These are phyloP conservation scores for Lepidothrix coronata DNA, from an alignment of 2,113 vertebrate genomes.

Conservation along the genomic window DNA sequence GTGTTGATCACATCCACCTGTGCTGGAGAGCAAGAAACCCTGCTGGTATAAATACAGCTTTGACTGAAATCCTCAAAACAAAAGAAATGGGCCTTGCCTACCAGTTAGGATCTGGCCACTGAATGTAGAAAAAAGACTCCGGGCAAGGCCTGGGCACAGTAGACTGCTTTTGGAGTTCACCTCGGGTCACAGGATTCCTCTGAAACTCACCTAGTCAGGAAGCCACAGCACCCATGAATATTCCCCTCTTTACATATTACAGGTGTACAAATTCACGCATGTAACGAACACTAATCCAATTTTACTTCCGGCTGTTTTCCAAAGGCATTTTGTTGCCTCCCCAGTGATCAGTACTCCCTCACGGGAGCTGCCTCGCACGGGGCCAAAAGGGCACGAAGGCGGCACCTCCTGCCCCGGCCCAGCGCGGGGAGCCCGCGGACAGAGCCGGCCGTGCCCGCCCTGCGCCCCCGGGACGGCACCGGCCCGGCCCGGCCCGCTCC, in stretches of 20 bases:
- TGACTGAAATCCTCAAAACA: neutral
- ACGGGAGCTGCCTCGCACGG: neutral
- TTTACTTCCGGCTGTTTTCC: slow-evolving; percentile 12
- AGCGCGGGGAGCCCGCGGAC: neutral
- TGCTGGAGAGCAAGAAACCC: neutral
- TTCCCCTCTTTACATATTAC: neutral
- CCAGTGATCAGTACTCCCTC: rapidly evolving
- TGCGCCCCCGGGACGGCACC: slow-evolving; percentile 7
- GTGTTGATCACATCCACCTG: neutral
- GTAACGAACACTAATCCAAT: neutral
- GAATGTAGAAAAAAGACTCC: neutral
- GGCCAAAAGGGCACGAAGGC: neutral
- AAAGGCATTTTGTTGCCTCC: neutral
- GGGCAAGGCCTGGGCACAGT: neutral
- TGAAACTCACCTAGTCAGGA: neutral
- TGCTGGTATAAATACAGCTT: neutral
- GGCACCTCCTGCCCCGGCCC: neutral
- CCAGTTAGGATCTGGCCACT: neutral
- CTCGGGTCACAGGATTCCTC: neutral
- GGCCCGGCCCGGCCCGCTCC: slow-evolving; percentile 29
- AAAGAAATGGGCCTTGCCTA: neutral
- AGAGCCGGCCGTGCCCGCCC: neutral
- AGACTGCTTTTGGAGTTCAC: neutral
- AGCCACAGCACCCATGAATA: neutral
- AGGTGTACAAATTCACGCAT: neutral